These are phyloP conservation scores for Thripadectes ignobilis DNA, from an alignment of 2,797 vertebrate genomes.

Conservation along the genomic window DNA sequence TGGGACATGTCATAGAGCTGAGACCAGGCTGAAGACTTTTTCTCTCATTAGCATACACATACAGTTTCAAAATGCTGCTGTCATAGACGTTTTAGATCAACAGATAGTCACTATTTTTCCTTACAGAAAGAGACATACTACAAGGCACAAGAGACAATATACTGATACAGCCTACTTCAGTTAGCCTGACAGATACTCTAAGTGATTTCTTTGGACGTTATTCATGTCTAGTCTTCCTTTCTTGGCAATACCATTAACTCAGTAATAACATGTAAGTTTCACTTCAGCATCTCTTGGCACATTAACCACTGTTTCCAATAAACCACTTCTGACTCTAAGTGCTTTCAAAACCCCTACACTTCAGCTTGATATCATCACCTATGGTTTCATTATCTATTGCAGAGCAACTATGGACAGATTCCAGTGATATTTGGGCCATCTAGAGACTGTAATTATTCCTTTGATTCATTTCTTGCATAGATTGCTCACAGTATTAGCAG, in stretches of 20 bases:
- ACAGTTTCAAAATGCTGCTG: not conserved
- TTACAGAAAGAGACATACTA: not conserved
- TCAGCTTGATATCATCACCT: not conserved
- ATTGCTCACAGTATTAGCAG: not conserved
- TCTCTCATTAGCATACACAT: not conserved
- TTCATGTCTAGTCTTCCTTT: not conserved
- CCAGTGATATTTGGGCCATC: not conserved
- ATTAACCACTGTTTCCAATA: not conserved
- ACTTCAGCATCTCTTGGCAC: not conserved
- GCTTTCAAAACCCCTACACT: not conserved
- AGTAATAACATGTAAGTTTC: fast-evolving
- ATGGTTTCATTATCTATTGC: not conserved
- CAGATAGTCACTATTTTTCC: not conserved
- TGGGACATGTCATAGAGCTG: not conserved
- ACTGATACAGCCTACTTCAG: not conserved
- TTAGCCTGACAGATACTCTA: not conserved
- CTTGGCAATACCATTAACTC: not conserved
- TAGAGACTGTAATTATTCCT: not conserved
- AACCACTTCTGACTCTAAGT: not conserved
- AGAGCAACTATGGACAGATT: not conserved
- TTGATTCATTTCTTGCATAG: not conserved
- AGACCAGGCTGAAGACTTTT: not conserved
- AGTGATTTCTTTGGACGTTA: not conserved
- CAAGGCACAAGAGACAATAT: not conserved
- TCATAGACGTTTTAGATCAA: not conserved